These are phyloP conservation scores for Drosophila nebulosa DNA, from an alignment of 1,140 invertebrate genomes.

Conservation along the genomic window DNA sequence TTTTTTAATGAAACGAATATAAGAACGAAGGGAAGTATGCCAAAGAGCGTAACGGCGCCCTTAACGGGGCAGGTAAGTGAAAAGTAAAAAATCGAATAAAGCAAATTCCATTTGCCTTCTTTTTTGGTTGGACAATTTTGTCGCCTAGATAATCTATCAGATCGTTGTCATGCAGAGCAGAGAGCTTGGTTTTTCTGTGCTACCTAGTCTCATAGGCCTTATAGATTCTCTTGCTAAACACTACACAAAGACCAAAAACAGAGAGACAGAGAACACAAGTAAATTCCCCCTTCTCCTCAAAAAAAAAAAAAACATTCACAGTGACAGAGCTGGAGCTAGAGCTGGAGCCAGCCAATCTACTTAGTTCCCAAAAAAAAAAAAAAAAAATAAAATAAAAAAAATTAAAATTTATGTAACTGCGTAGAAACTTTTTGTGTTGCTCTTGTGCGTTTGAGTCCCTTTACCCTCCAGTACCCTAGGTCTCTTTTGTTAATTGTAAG, in stretches of 20 bases:
- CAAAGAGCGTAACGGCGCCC: too few relatives aligned
- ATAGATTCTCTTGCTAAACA: not conserved
- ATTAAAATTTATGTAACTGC: constrained; percentile 63
- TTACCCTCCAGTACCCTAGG: constrained; percentile 21
- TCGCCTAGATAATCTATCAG: constrained; percentile 29
- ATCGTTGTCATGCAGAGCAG: constrained; percentile 14
- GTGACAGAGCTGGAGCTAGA: not conserved
- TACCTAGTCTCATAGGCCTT: not conserved
- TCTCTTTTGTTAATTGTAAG: constrained; percentile 69
- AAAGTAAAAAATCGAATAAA: too few relatives aligned
- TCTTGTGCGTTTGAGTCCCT: not conserved
- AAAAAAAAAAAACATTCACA: constrained; percentile 19
- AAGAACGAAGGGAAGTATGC: too few relatives aligned
- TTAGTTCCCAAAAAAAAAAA: constrained; percentile 23
- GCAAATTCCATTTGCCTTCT: too few relatives aligned
- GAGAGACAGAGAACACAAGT: not conserved
- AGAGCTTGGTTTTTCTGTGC: not conserved
- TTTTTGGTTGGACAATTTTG: constrained; percentile 16
- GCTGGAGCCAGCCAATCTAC: constrained; percentile 49
- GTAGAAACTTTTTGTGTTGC: constrained; percentile 33
- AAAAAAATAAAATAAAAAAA: constrained; percentile 4
- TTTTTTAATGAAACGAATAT: too few relatives aligned
- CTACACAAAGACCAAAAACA: not conserved
- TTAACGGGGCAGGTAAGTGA: too few relatives aligned
- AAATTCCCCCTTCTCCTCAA: constrained; percentile 9